phyloP scores from a whole-genome alignment of 2,888 invertebrate species.

The Galerucella pusilla region DNA sequence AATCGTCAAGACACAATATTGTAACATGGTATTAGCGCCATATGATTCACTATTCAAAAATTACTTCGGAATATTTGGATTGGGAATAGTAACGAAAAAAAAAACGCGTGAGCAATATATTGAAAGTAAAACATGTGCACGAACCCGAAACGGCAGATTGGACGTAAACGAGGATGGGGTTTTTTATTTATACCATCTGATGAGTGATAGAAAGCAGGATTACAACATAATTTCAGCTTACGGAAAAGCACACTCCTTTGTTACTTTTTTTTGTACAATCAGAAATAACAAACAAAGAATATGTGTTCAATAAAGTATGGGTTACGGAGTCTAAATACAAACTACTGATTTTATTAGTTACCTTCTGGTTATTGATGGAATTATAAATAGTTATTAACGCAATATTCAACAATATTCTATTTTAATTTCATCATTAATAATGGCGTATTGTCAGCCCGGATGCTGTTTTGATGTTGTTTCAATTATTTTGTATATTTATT shows the following conservation, averaged over 20 bases:
- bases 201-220: neutral
- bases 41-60: neutral
- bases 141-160: neutral
- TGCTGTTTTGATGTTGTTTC: no score
- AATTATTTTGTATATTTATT: no score
- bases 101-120: slow-evolving; percentile 2
- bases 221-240: neutral
- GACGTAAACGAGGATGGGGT: neutral
- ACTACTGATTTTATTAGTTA: no score
- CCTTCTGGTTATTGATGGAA: no score
- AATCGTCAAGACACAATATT: neutral
- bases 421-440: no score
- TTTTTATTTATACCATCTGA: neutral
- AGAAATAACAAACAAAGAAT: slow-evolving; percentile 1
- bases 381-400: no score
- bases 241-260: slow-evolving; percentile 3
- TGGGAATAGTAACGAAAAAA: neutral
- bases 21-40: neutral
- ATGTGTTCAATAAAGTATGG: neutral
- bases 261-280: neutral
- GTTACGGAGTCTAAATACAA: no score
- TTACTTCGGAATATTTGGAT: neutral
- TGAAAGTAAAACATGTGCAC: slow-evolving; percentile 2
- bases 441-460: no score
- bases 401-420: no score